Conservation (phyloP, 2,113 vertebrate species). For the Corythornis cristatus region DNA sequence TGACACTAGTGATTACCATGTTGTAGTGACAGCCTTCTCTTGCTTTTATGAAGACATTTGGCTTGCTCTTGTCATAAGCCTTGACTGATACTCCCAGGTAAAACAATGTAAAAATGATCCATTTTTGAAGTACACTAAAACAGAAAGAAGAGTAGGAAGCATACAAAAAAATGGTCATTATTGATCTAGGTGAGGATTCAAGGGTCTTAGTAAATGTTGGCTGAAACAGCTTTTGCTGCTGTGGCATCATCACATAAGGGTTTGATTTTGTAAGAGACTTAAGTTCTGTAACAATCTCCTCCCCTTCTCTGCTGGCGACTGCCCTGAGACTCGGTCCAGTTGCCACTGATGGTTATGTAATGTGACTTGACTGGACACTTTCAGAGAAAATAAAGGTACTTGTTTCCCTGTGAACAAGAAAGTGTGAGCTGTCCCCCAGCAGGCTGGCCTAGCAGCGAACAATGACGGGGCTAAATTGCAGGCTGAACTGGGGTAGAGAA, state of each 20-base stretch:
- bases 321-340: not conserved
- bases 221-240: not conserved
- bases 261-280: constrained; percentile 34
- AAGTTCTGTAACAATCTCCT: not conserved
- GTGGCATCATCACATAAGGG: not conserved
- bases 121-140: constrained; percentile 68
- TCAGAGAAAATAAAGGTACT: constrained; percentile 64
- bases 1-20: constrained; percentile 10
- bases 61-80: constrained; percentile 65
- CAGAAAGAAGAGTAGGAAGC: constrained; percentile 74
- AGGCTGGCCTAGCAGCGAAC: constrained; percentile 4
- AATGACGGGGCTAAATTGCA: constrained; percentile 37
- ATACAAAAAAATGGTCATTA: not conserved
- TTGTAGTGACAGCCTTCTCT: constrained; percentile 9
- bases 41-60: constrained; percentile 34
- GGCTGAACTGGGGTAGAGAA: constrained; percentile 29
- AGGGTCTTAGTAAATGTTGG: not conserved
- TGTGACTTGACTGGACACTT: not conserved
- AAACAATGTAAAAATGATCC: constrained; percentile 26
- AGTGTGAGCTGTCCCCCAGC: constrained; percentile 7
- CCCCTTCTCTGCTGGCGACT: not conserved
- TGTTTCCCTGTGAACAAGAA: constrained; percentile 10
- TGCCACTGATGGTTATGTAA: constrained; percentile 29
- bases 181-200: not conserved
- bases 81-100: not conserved